Evolutionary conservation across 92 coral and sea anemone species (phyloP).

Genomic region (Blastomussa wellsi): DNA sequence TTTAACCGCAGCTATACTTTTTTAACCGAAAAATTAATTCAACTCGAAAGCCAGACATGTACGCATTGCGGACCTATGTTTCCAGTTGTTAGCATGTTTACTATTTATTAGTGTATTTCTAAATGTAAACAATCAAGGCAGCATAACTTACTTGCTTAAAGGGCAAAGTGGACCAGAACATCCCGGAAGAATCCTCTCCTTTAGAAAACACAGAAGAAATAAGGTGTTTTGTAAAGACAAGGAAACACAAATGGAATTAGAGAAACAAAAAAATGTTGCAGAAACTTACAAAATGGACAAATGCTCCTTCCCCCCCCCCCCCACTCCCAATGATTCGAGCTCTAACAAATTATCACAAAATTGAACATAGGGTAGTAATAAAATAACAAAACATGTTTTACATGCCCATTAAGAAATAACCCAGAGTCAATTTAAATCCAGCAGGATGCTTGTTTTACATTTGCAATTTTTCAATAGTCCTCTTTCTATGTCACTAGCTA

Average conservation of each 20-base stretch:
- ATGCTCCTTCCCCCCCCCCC: no score
- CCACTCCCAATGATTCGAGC: no score
- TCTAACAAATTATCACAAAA: neutral
- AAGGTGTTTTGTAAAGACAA: neutral
- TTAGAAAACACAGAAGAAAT: neutral
- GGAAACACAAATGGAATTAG: neutral
- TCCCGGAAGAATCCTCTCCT: conserved; percentile 66
- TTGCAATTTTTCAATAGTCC: neutral
- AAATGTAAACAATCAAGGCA: no score
- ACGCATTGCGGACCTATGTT: no score
- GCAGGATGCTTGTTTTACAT: neutral
- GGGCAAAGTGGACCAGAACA: conserved; percentile 59
- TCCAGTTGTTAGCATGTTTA: neutral
- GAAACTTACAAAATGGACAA: neutral
- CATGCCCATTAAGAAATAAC: neutral
- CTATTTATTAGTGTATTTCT: no score
- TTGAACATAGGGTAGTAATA: neutral
- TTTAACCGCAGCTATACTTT: no score
- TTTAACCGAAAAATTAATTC: no score
- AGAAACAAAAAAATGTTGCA: neutral
- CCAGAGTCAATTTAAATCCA: neutral
- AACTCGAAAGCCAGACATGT: no score
- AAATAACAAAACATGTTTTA: neutral
- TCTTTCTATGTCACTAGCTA: neutral
- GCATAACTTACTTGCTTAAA: conserved; percentile 48